Conservation (phyloP, 92 coral and sea anemone genomes). For the Montipora capitata region DNA sequence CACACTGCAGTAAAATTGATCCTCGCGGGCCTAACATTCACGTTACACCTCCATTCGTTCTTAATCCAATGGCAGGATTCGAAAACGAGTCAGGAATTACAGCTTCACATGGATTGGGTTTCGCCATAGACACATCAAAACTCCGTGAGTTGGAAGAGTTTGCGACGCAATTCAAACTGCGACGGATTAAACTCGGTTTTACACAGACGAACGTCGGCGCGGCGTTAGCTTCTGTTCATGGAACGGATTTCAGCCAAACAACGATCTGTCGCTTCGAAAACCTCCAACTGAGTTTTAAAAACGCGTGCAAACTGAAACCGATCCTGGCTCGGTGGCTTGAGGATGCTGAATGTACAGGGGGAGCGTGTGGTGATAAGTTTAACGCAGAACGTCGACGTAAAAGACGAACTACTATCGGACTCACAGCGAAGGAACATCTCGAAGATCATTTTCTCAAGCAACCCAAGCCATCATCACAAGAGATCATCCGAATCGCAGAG, state of each 20-base stretch:
- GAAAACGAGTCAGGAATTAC: constrained; percentile 62
- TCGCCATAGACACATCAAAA: constrained; percentile 89
- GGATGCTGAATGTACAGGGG: constrained; percentile 87
- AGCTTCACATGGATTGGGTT: constrained; percentile 76
- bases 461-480: constrained; percentile 96
- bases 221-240: constrained; percentile 82
- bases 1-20: constrained; percentile 90
- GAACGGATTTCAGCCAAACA: constrained; percentile 86
- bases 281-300: constrained; percentile 86
- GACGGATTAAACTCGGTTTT: constrained; percentile 82
- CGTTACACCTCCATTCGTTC: constrained; percentile 73
- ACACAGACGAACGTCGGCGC: constrained; percentile 88
- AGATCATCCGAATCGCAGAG: constrained; percentile 93
- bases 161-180: constrained; percentile 91
- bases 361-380: constrained; percentile 87
- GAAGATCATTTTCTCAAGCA: constrained; percentile 96
- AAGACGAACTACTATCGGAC: constrained; percentile 95
- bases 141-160: constrained; percentile 91
- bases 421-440: constrained; percentile 95
- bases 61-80: constrained; percentile 59
- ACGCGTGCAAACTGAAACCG: constrained; percentile 94
- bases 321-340: constrained; percentile 91
- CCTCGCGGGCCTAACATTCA: constrained; percentile 77
- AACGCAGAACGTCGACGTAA: constrained; percentile 90
- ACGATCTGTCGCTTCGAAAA: constrained; percentile 87